Conservation (phyloP, 92 coral and sea anemone genomes). For the Meandrina meandrites region DNA sequence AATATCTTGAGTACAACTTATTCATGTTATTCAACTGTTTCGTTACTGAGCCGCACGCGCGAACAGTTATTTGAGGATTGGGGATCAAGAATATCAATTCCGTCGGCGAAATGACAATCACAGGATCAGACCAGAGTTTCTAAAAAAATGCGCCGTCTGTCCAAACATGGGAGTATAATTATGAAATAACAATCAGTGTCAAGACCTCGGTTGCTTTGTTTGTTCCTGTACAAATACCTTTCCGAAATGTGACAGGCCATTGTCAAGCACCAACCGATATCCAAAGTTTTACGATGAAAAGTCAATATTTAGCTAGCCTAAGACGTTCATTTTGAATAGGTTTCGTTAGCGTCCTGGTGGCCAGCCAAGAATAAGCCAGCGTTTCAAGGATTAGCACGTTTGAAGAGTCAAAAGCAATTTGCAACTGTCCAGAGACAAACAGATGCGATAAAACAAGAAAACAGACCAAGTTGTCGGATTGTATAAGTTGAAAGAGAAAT, state of each 20-base stretch:
- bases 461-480: neutral
- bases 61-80: neutral
- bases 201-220: conserved; percentile 40
- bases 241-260: conserved; percentile 17
- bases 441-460: neutral
- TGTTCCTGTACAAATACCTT: conserved; percentile 21
- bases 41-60: neutral
- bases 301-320: conserved; percentile 11
- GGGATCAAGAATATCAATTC: neutral
- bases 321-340: conserved; percentile 12
- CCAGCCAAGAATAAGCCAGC: neutral
- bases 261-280: conserved; percentile 24
- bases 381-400: conserved; percentile 8
- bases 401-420: neutral
- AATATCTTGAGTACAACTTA: neutral
- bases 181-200: conserved; percentile 31
- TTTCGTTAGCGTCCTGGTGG: neutral
- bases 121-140: neutral
- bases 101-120: neutral
- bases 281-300: neutral
- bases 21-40: too few relatives aligned
- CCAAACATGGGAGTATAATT: conserved; percentile 5
- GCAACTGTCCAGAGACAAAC: neutral
- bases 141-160: neutral
- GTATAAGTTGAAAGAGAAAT: neutral